A percentile compares a stretch with the other conserved stretches of the same genome.
Conservation (phyloP, 2,888 invertebrate genomes). For the Saturnia japonica region DNA sequence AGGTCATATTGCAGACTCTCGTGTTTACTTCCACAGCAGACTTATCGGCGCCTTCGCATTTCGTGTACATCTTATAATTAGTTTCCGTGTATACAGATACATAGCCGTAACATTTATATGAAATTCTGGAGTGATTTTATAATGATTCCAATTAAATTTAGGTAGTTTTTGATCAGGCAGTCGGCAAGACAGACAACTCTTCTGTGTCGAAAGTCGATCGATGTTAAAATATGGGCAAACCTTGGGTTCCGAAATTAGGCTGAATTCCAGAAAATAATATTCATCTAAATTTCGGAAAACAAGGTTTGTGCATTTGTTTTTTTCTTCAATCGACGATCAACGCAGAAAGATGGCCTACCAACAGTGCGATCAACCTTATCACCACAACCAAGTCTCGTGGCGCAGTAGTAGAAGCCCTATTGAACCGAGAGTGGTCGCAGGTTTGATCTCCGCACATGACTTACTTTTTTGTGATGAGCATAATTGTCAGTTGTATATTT, state of each 20-base stretch:
- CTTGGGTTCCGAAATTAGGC: background rate
- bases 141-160: background rate
- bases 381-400: too few species aligned
- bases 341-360: too few species aligned
- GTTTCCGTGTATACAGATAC: slow-evolving; percentile 24
- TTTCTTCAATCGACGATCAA: too few species aligned
- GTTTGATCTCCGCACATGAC: too few species aligned
- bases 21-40: slow-evolving; percentile 56
- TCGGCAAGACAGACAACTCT: background rate
- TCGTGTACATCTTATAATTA: slow-evolving; percentile 60
- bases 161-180: background rate
- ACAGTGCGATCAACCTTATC: too few species aligned
- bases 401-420: too few species aligned
- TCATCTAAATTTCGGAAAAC: too few species aligned
- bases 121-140: background rate
- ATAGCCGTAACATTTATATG: background rate
- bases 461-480: too few species aligned
- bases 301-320: too few species aligned
- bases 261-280: too few species aligned
- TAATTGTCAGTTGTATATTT: too few species aligned
- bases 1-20: slow-evolving; percentile 61
- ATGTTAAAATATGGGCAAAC: background rate
- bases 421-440: too few species aligned
- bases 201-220: background rate
- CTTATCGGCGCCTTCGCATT: slow-evolving; percentile 58